Evolutionary conservation across 1,140 invertebrate genomes (phyloP).

Genomic region (Fopius arisanus): DNA sequence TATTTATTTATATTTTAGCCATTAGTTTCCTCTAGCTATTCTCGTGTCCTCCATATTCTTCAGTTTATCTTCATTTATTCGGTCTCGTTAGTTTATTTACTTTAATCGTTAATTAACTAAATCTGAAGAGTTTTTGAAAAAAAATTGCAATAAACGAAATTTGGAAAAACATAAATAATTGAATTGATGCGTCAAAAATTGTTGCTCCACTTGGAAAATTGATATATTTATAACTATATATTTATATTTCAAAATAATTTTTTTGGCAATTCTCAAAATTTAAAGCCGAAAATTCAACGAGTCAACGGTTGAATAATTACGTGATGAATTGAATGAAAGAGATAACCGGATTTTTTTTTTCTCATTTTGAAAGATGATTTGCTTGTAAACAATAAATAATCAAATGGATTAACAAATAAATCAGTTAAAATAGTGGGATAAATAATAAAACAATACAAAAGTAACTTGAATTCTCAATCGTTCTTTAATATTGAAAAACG

Average conservation of each 20-base stretch:
- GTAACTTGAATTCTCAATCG: slow-evolving; percentile 5
- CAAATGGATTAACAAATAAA: slow-evolving; percentile 16
- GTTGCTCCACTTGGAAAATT: neutral
- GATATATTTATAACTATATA: neutral
- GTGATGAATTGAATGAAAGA: neutral
- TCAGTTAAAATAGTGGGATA: slow-evolving; percentile 2
- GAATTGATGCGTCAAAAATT: neutral
- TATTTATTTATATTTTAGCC: slow-evolving; percentile 32
- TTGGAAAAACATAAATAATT: neutral
- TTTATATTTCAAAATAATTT: neutral
- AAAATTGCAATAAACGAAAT: neutral
- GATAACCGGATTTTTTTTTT: neutral
- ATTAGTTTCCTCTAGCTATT: neutral
- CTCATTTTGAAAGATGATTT: neutral
- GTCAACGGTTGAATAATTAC: neutral
- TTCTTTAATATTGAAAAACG: slow-evolving; percentile 12
- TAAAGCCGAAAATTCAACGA: neutral
- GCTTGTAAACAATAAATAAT: slow-evolving; percentile 11
- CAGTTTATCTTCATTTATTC: slow-evolving; percentile 25
- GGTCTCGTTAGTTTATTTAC: neutral
- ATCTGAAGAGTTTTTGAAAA: neutral
- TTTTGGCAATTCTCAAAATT: neutral
- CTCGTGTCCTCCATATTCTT: neutral
- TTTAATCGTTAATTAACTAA: slow-evolving; percentile 4
- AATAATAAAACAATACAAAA: neutral